Evolutionary conservation across 1,140 invertebrate species (phyloP), one percentile per base, ranked within the genome.

Genomic region (Zaprionus nigranus): DNA sequence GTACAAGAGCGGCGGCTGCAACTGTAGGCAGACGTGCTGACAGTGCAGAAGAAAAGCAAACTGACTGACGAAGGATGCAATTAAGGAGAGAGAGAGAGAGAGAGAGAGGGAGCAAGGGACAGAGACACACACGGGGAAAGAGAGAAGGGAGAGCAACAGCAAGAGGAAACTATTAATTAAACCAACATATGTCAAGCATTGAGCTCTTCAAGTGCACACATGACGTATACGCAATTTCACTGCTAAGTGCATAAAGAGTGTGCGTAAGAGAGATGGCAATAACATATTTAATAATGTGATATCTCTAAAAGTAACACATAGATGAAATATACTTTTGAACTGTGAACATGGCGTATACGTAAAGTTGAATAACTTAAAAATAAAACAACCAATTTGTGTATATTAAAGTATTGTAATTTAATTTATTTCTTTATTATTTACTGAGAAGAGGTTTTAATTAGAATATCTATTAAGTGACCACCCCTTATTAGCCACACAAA

Each of bases 111-210:
- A 7, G 7, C 28, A 7, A 40, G 13, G 15, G 34, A 54, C 7
- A 20, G 20, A 22, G 24, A n/a, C 6, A 57, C 3, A 22, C 15
- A 54, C 3, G 43, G 7, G 17, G 15, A 60, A 11, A 61, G 46
- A 20, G 30, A 30, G 2, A n/a, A 36, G 20, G 22, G 43, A 6
- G 20, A 20, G 49, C 24, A 26, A 0, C 4, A 26, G 24, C 24
- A 22, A 28, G 17, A 26, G 1, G 17, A 30, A 56, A 56, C 38
- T 59, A 59, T 59, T 40, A 59, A 59, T 59, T 24, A 24, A 40
- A 40, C n/a, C 40, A 12, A 43, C 59, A 61, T 60, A 22, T 26
- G 22, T 60, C 40, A 46, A 46, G 40, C 40, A 51, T 51, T 51
- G 46, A 51, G 46, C 46, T 24, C 20, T 24, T 51, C 20, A 51